Percentiles rank a stretch among this genome's conserved stretches.
Evolutionary conservation across 2,888 invertebrate genomes (phyloP).

Genomic region (Xanthorhoe spadicearia): DNA sequence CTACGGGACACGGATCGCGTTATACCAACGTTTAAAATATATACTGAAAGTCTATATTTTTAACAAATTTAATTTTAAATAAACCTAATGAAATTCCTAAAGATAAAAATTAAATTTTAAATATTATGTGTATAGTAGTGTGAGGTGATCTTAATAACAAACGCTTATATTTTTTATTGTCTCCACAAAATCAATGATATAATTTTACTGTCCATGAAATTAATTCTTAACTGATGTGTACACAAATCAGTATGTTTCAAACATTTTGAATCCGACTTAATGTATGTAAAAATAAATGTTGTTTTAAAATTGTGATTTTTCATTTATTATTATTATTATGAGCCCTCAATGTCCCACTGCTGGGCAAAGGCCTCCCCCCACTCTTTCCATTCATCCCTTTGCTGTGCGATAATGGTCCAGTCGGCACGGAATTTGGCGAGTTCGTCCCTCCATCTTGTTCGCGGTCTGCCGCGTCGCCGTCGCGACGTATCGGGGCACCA

Average conservation of each 20-base stretch:
- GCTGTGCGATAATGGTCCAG: no score
- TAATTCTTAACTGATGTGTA: conserved; percentile 82
- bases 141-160: conserved; percentile 64
- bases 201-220: conserved; percentile 81
- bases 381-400: no score
- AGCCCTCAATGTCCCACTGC: no score
- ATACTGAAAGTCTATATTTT: conserved; percentile 81
- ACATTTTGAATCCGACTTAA: conserved; percentile 85
- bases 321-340: no score
- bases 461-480: no score
- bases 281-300: conserved; percentile 86
- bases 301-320: conserved; percentile 82
- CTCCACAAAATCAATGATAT: conserved; percentile 70
- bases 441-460: no score
- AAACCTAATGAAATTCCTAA: conserved; percentile 82
- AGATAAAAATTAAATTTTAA: conserved; percentile 79
- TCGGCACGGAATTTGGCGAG: no score
- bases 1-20: conserved; percentile 65
- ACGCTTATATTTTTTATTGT: conserved; percentile 62
- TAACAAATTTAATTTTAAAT: conserved; percentile 78
- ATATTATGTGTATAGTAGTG: conserved; percentile 80
- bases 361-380: no score
- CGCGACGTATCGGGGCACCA: no score
- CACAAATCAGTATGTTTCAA: conserved; percentile 83
- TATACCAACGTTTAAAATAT: conserved; percentile 69